A percentile compares a stretch with the other conserved stretches of the same genome.
phyloP scores from a whole-genome alignment of 2,113 vertebrate genomes.

The Lamprologus ornatipinnis region DNA sequence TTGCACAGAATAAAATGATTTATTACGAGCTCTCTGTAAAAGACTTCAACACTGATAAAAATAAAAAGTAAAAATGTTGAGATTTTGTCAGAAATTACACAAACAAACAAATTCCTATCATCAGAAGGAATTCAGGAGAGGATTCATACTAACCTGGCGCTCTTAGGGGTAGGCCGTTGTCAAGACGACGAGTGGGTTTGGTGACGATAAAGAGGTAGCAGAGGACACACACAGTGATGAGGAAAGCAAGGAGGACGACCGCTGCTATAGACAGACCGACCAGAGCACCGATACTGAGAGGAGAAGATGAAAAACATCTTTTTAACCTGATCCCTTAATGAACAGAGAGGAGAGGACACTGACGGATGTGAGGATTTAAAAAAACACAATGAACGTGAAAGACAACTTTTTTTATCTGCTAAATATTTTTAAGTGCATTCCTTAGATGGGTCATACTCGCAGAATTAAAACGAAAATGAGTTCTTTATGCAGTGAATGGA shows the following conservation, averaged over 20 bases:
- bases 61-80: background rate
- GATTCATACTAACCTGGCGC: constrained; percentile 69
- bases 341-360: background rate
- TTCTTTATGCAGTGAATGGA: background rate
- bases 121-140: background rate
- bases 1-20: background rate
- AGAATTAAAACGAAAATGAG: background rate
- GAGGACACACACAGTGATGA: constrained; percentile 87
- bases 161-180: constrained; percentile 81
- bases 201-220: constrained; percentile 89
- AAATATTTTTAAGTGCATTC: background rate
- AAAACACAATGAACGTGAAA: background rate
- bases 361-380: background rate
- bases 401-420: background rate
- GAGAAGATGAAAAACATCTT: background rate
- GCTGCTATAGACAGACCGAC: constrained; percentile 88
- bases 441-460: background rate
- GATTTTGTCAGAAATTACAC: background rate
- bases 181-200: constrained; percentile 83
- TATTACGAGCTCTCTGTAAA: background rate
- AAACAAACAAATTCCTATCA: background rate
- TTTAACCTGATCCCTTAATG: background rate
- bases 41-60: background rate
- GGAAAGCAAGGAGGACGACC: constrained; percentile 84
- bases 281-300: constrained; percentile 80